Evolutionary conservation across 2,113 vertebrate genomes (phyloP), one percentile per base, ranked within the genome.

Genomic region (Pleuronectes platessa): DNA sequence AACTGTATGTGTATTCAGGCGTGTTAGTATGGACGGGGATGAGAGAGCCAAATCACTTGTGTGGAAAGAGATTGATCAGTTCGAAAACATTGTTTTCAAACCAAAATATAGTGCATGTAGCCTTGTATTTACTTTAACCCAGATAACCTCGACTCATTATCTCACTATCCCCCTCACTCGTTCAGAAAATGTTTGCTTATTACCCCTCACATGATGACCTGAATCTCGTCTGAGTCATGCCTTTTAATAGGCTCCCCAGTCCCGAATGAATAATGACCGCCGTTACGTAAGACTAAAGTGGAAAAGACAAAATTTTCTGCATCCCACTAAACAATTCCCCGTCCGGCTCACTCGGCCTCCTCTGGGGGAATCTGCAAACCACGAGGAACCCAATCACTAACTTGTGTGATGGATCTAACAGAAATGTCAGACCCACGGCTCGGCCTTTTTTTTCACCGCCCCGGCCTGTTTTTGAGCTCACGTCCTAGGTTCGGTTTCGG

Each of bases 391-490:
- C 56, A 73, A 83, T 84, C 71, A 27, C 23, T 0, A 55, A 23
- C 37, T 5, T 1, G 51, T 21, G 40, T 59, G 72, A 89, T 89
- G 82, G 67, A 74, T 91, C 82, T 37, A 82, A 54, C 76, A 74
- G 77, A 74, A 42, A 47, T 26, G 74, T 75, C 26, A 60, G 79
- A 91, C 75, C 80, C 9, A 4, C 56, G 42, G 62, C 71, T 84
- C 71, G 61, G 73, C 4, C 18, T 78, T 84, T 8, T 77, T 42
- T 13, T 42, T 1, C 76, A 86, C 84, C 72, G 40, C 62, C 23
- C 64, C 61, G 79, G 84, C 76, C 88, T 90, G 89, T 61, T 88
- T 85, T 86, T 84, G 68, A 78, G 26, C 73, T 87, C 82, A 55
- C 23, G 31, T 81, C 83, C 68, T 77, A 18, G 18, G 61, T 79